Evolutionary conservation across 2,113 vertebrate species (phyloP).

Genomic region (Phylloscopus whistleri): DNA sequence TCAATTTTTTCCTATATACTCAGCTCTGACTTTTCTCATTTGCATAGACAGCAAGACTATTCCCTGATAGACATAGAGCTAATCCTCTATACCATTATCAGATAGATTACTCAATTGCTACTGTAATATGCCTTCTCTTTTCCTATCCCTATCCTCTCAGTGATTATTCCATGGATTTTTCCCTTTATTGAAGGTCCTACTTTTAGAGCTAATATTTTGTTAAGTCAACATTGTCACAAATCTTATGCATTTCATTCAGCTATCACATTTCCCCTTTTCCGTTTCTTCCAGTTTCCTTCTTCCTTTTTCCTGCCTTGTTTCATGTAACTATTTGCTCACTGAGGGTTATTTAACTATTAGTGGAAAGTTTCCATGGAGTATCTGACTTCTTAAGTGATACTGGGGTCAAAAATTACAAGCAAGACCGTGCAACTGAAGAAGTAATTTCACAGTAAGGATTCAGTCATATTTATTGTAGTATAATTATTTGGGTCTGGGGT

Average conservation of each 20-base stretch:
- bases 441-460: not conserved
- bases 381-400: not conserved
- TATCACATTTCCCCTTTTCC: not conserved
- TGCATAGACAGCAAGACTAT: not conserved
- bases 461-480: not conserved
- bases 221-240: not conserved
- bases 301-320: not conserved
- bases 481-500: accelerated
- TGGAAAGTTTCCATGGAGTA: not conserved
- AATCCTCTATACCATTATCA: not conserved
- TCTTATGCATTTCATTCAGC: not conserved
- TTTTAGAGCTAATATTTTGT: not conserved
- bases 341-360: not conserved
- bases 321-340: not conserved
- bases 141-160: not conserved
- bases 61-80: not conserved
- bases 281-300: not conserved
- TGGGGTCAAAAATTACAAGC: not conserved
- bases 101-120: not conserved
- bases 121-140: not conserved
- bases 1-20: not conserved
- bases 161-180: not conserved
- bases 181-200: not conserved
- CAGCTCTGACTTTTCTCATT: not conserved
- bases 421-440: not conserved